Evolutionary conservation across 2,113 vertebrate species (phyloP).

Genomic region (Atherinomorus stipes): DNA sequence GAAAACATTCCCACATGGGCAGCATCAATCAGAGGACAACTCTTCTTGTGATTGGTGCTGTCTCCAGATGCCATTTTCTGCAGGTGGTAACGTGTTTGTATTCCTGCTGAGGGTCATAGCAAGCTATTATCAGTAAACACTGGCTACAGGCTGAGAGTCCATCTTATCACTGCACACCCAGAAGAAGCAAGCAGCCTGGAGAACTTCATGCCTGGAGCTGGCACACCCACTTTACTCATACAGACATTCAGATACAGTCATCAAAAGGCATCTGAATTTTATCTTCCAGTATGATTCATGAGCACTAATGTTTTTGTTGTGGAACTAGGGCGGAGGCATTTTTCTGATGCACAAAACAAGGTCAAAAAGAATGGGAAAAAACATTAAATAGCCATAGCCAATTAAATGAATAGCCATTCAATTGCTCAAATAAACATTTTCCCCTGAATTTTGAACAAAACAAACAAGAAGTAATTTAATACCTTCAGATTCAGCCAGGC

Average conservation of each 20-base stretch:
- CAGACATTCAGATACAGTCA: slow-evolving; percentile 32
- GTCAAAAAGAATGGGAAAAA: neutral
- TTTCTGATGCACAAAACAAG: slow-evolving; percentile 14
- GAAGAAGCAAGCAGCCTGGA: slow-evolving; percentile 30
- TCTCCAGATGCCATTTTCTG: slow-evolving; percentile 21
- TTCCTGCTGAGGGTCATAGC: slow-evolving; percentile 24
- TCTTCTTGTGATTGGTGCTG: slow-evolving; percentile 21
- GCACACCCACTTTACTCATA: slow-evolving; percentile 66
- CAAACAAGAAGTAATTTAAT: too few relatives aligned
- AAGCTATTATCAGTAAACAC: slow-evolving; percentile 66
- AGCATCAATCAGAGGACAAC: slow-evolving; percentile 47
- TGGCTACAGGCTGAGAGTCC: slow-evolving; percentile 32
- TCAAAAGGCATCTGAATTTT: neutral
- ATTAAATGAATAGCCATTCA: neutral
- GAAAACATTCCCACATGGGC: neutral
- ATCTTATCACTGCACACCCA: slow-evolving; percentile 76
- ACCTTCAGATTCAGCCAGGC: neutral
- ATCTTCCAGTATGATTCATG: fast-evolving
- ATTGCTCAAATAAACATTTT: neutral
- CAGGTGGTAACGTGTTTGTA: slow-evolving; percentile 51
- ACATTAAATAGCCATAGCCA: neutral
- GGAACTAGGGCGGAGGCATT: neutral
- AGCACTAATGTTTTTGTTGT: neutral
- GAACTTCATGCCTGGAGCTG: slow-evolving; percentile 39
- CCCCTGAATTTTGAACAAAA: too few relatives aligned